Evolutionary conservation across 2,888 invertebrate species (phyloP).

Genomic region (Molorchus minor): DNA sequence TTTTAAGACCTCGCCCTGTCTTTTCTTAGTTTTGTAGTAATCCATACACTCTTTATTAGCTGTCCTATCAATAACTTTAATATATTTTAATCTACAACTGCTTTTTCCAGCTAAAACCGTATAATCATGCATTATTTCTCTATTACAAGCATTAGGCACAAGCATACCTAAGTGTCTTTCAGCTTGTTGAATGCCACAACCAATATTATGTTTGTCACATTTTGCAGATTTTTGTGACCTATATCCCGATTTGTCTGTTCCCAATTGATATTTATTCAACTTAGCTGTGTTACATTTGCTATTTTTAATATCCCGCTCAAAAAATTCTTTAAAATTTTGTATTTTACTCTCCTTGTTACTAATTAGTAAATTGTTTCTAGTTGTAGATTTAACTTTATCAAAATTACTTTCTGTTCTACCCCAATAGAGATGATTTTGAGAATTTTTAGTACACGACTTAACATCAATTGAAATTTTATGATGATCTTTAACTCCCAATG

Average conservation of each 20-base stretch:
- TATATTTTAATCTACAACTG: not conserved
- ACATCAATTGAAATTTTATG: conserved; percentile 4
- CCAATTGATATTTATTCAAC: not conserved
- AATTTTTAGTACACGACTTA: no score
- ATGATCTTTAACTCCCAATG: not conserved
- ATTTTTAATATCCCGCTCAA: not conserved
- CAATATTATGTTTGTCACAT: no score
- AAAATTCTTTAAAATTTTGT: no score
- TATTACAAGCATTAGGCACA: not conserved
- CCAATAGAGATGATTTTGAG: no score
- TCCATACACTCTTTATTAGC: no score
- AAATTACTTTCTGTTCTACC: not conserved
- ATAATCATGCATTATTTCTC: not conserved
- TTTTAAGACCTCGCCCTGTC: no score
- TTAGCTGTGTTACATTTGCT: not conserved
- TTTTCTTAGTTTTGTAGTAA: no score
- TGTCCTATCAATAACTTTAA: no score
- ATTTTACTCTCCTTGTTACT: not conserved
- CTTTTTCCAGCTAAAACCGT: not conserved
- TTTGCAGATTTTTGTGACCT: no score
- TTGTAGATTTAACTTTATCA: not conserved
- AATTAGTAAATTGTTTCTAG: not conserved
- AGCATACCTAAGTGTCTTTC: no score
- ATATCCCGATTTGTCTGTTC: no score
- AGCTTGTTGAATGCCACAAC: no score